Evolutionary conservation across 2,888 invertebrate species (phyloP).

Genomic region (Drosophila monieri): DNA sequence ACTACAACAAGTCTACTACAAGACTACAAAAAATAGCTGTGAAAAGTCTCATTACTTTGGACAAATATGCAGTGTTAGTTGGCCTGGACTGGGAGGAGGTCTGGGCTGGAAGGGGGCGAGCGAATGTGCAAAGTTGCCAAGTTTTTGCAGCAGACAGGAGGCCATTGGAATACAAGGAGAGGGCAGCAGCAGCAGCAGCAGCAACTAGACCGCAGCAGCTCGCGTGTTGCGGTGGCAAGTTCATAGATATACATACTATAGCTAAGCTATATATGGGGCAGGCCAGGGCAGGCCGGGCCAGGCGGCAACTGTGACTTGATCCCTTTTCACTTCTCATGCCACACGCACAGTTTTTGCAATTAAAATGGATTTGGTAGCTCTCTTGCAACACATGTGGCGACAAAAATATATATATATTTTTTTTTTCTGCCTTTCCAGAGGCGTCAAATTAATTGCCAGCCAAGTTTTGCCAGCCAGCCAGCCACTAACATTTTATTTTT

Average conservation of each 20-base stretch:
- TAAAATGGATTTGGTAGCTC: slow-evolving; percentile 44
- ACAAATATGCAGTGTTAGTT: slow-evolving; percentile 71
- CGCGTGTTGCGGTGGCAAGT: slow-evolving; percentile 78
- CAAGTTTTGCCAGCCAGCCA: slow-evolving; percentile 39
- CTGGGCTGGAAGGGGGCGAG: too few relatives aligned
- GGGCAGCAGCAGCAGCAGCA: slow-evolving; percentile 53
- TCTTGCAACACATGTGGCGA: slow-evolving; percentile 54
- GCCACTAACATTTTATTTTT: slow-evolving; percentile 39
- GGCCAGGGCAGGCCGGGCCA: slow-evolving; percentile 57
- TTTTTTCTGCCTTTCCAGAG: slow-evolving; percentile 38
- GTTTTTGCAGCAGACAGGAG: slow-evolving; percentile 38
- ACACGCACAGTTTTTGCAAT: slow-evolving; percentile 68
- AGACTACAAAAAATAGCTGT: slow-evolving; percentile 66
- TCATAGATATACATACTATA: slow-evolving; percentile 54
- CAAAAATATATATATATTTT: slow-evolving; percentile 31
- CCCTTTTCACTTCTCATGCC: slow-evolving; percentile 73
- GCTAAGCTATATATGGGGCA: slow-evolving; percentile 43
- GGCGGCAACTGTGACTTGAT: slow-evolving; percentile 63
- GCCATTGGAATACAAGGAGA: slow-evolving; percentile 4
- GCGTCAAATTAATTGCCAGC: slow-evolving; percentile 70
- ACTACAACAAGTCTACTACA: neutral
- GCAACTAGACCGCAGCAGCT: slow-evolving; percentile 40
- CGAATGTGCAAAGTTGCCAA: slow-evolving; percentile 72
- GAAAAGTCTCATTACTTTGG: slow-evolving; percentile 81
- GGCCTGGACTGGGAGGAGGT: slow-evolving; percentile 19